Evolutionary conservation across 2,797 vertebrate genomes (phyloP).

Genomic region (Chromobotia macracanthus): DNA sequence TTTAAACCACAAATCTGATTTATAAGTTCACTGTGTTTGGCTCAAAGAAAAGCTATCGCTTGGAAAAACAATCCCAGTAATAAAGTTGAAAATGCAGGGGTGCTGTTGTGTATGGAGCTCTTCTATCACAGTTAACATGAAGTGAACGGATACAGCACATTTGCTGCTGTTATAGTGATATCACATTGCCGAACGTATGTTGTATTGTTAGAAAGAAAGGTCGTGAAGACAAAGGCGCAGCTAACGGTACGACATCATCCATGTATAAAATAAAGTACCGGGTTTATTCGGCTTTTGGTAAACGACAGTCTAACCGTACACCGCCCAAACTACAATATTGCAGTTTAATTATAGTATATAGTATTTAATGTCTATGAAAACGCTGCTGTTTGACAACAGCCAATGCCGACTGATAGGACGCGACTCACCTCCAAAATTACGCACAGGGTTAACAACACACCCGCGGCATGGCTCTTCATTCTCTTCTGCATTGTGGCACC

Average conservation of each 20-base stretch:
- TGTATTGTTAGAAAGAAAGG: background rate
- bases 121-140: background rate
- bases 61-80: no score
- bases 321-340: background rate
- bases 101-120: no score
- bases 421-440: constrained; percentile 60
- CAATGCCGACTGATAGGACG: background rate
- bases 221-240: background rate
- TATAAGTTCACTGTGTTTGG: no score
- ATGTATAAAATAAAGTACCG: background rate
- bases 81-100: no score
- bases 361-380: background rate
- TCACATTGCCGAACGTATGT: background rate
- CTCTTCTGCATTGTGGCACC: constrained; percentile 37
- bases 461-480: constrained; percentile 50
- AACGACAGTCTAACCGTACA: background rate
- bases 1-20: no score
- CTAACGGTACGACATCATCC: background rate
- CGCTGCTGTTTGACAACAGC: constrained; percentile 8
- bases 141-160: background rate
- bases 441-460: constrained; percentile 56
- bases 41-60: no score
- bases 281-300: background rate
- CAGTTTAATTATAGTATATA: background rate
- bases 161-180: background rate